These are phyloP conservation scores for Eriosoma lanigerum DNA, from an alignment of 1,140 invertebrate genomes.

Conservation along the genomic window DNA sequence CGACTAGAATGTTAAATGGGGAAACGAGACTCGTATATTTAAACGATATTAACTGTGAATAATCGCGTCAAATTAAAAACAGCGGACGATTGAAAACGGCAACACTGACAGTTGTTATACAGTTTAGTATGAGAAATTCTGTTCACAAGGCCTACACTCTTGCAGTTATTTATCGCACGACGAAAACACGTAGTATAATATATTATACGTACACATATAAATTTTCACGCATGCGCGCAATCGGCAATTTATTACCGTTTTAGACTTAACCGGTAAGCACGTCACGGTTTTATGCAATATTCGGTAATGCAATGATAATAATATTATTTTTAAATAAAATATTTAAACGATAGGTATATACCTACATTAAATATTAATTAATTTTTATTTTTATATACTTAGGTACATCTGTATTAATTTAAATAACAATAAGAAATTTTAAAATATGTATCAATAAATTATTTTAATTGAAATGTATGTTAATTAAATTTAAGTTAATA, in stretches of 20 bases:
- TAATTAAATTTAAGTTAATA: too few relatives aligned
- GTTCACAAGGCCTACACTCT: background rate
- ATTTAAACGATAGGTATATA: too few relatives aligned
- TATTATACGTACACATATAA: background rate
- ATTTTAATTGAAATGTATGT: too few relatives aligned
- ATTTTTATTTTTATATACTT: too few relatives aligned
- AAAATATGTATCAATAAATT: too few relatives aligned
- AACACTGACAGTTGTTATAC: constrained; percentile 12
- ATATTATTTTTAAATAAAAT: too few relatives aligned
- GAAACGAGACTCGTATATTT: background rate
- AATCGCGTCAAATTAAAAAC: constrained; percentile 40
- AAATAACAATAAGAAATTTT: too few relatives aligned
- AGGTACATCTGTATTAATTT: too few relatives aligned
- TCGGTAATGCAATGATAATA: too few relatives aligned
- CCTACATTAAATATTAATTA: too few relatives aligned
- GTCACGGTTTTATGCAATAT: too few relatives aligned
- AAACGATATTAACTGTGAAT: constrained; percentile 34
- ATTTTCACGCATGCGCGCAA: background rate
- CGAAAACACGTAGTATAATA: background rate
- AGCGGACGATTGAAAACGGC: constrained; percentile 27
- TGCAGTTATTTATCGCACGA: constrained; percentile 28
- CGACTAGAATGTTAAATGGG: background rate
- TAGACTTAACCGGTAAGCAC: too few relatives aligned
- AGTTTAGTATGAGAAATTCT: constrained; percentile 10
- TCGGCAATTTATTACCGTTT: constrained; percentile 35